A percentile compares a stretch with the other conserved stretches of the same genome.
phyloP scores from a whole-genome alignment of 1,140 invertebrate species.

The Brevipalpus yothersi region DNA sequence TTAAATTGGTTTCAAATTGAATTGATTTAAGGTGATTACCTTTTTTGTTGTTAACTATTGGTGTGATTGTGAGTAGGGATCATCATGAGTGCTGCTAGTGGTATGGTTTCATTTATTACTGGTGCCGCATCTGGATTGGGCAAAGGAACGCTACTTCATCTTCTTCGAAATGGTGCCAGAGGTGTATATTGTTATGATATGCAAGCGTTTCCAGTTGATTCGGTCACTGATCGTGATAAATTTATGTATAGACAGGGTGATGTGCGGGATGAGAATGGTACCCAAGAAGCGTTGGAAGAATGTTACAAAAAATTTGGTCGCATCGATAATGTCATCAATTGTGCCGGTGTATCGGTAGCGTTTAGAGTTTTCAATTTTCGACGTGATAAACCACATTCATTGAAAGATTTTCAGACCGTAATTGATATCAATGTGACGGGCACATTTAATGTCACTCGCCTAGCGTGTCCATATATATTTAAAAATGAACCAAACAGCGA shows the following conservation, averaged over 20 bases:
- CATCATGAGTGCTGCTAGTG: neutral
- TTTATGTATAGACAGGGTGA: conserved; percentile 17
- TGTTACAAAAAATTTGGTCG: conserved; percentile 55
- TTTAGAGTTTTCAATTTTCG: conserved; percentile 72
- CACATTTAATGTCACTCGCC: conserved; percentile 77
- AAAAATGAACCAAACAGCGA: conserved; percentile 36
- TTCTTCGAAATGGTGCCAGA: conserved; percentile 49
- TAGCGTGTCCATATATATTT: conserved; percentile 49
- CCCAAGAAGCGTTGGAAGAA: conserved; percentile 42
- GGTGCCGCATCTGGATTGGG: conserved; percentile 83
- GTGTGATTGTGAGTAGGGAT: too few species aligned
- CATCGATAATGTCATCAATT: conserved; percentile 71
- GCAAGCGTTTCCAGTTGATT: neutral
- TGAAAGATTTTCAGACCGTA: conserved; percentile 31
- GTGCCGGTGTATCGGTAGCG: conserved; percentile 76
- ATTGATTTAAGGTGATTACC: too few species aligned
- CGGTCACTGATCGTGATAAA: conserved; percentile 15
- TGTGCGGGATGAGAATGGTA: conserved; percentile 58
- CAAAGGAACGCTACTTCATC: conserved; percentile 49
- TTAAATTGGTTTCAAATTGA: too few species aligned
- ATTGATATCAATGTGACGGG: conserved; percentile 35
- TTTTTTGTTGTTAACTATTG: too few species aligned
- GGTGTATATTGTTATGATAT: conserved; percentile 52
- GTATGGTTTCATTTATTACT: conserved; percentile 47
- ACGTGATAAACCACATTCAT: conserved; percentile 42